Base-by-base conservation (phyloP, 2,113 vertebrate genomes). In the Hippocampus mohnikei region DNA sequence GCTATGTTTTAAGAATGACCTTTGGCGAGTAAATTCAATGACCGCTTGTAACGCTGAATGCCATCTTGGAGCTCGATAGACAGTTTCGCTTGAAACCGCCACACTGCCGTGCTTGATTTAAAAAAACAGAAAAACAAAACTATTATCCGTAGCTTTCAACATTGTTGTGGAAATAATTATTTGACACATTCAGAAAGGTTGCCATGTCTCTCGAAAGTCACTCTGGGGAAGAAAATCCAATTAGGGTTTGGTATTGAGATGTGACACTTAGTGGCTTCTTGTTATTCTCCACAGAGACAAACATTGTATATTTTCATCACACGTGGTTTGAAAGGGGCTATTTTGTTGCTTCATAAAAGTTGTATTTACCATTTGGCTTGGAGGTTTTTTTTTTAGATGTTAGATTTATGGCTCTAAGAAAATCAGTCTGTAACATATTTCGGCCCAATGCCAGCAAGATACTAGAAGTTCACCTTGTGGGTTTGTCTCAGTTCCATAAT, bases 21-120 rank as follows among this genome's bases (percentile, higher is more conserved):
- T 85, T 86, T 84, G 69, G 60, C 42, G 23, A 29, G 66, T 80
- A 72, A 81, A 86, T 83, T 67, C 70, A 79, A 81, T 80, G 62
- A 81, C 74, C 76, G 61, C 69, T 63, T 62, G 60, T 71, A 56
- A 80, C 77, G 79, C 81, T 77, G 81, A 88, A 87, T 81, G 72
- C 66, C 83, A 83, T 65, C 73, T 71, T 52, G 60, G 75, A 80
- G 80, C 81, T 85, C 85, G 87, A 79, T 71, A 83, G 82, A 88
- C 84, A 84, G 76, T 88, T 83, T 42, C 64, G 55, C 74, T 82
- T 81, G 81, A 73, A 78, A 66, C 66, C 72, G 72, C 73, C 67
- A 33, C 8, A 20, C 65, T 5, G 2, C 64, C 42, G 11, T 37
- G 69, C 73, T 21, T 78, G 72, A 87, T 84, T 87, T 69, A 84